Conservation (phyloP, 2,888 invertebrate genomes). For the Mayetiola destructor region DNA sequence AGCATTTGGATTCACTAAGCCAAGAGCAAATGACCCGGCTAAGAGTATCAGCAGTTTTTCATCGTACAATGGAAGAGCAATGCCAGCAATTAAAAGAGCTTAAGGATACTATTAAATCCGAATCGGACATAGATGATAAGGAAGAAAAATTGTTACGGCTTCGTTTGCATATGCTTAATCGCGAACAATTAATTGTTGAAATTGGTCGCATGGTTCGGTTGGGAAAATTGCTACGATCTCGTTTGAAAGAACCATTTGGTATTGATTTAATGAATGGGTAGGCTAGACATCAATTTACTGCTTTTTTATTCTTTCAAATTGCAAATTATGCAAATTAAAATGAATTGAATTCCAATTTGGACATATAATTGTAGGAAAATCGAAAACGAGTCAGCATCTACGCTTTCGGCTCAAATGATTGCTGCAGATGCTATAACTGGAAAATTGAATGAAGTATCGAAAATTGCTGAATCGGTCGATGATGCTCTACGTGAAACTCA, state of each 20-base stretch:
- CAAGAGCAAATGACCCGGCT: slow-evolving; percentile 63
- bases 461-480: slow-evolving; percentile 51
- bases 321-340: background rate
- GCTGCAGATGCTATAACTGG: slow-evolving; percentile 54
- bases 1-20: slow-evolving; percentile 48
- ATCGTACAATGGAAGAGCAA: slow-evolving; percentile 51
- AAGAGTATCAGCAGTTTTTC: slow-evolving; percentile 60
- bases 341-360: background rate
- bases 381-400: background rate
- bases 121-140: slow-evolving; percentile 29
- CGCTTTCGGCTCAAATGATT: slow-evolving; percentile 28
- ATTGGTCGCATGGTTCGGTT: slow-evolving; percentile 57
- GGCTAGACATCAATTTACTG: background rate
- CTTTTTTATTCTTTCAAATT: background rate
- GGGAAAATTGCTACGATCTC: slow-evolving; percentile 49
- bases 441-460: slow-evolving; percentile 47
- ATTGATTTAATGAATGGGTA: slow-evolving; percentile 26
- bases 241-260: slow-evolving; percentile 47
- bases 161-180: slow-evolving; percentile 41
- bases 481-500: slow-evolving; percentile 41
- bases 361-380: background rate
- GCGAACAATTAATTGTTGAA: slow-evolving; percentile 52
- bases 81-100: slow-evolving; percentile 46
- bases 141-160: slow-evolving; percentile 36
- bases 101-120: slow-evolving; percentile 40